These are phyloP conservation scores for Ceraclea dissimilis DNA, from an alignment of 2,888 invertebrate species.

Conservation along the genomic window DNA sequence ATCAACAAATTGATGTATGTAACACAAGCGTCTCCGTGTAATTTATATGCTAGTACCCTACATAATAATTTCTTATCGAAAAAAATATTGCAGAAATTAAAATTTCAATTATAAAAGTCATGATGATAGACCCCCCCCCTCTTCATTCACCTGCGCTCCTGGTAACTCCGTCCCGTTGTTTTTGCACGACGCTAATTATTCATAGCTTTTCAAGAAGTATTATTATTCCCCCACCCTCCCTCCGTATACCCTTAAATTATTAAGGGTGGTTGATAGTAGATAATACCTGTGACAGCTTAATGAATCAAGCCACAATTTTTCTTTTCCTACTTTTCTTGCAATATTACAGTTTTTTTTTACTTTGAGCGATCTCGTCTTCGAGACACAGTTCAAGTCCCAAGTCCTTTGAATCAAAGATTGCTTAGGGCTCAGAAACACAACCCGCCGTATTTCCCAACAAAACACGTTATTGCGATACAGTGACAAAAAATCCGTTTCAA, in stretches of 20 bases:
- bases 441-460: too few species aligned
- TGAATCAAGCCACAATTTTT: not conserved
- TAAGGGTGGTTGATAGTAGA: not conserved
- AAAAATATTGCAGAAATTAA: conserved; percentile 6
- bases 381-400: too few species aligned
- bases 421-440: too few species aligned
- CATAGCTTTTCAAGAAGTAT: conserved; percentile 17
- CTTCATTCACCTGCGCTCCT: not conserved
- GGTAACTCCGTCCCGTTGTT: conserved; percentile 1
- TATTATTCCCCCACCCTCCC: not conserved
- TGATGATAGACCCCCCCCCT: not conserved
- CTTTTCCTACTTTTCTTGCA: too few species aligned
- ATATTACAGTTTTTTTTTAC: too few species aligned
- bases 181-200: conserved; percentile 20
- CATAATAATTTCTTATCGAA: too few species aligned
- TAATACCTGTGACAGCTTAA: not conserved
- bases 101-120: conserved; percentile 19
- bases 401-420: too few species aligned
- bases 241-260: not conserved
- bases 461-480: too few species aligned
- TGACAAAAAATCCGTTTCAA: not conserved
- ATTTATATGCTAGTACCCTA: too few species aligned
- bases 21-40: too few species aligned
- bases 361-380: too few species aligned
- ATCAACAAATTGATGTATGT: too few species aligned